phyloP scores from a whole-genome alignment of 2,797 vertebrate genomes.

The Cuculus canorus region DNA sequence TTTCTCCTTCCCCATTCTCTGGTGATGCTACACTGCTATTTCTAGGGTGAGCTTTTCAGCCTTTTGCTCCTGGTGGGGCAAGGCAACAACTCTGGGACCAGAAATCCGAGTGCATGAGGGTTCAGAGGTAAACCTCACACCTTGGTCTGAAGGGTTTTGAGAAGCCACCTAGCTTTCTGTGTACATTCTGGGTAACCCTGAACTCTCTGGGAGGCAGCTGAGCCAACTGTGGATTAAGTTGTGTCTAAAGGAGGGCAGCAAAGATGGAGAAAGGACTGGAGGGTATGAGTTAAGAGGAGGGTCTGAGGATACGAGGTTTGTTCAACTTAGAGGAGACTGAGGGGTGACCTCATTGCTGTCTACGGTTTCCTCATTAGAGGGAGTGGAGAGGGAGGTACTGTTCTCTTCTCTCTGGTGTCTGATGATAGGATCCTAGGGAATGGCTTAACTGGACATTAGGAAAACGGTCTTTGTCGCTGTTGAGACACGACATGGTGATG shows the following conservation, averaged over 20 bases:
- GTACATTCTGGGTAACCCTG: background rate
- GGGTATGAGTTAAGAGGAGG: background rate
- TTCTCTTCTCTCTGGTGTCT: background rate
- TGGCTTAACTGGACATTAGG: background rate
- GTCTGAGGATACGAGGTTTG: background rate
- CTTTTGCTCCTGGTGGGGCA: background rate
- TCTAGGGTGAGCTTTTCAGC: background rate
- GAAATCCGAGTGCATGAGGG: background rate
- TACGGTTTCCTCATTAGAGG: background rate
- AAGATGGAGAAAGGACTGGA: background rate
- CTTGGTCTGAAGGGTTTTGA: background rate
- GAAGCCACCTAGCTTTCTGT: background rate
- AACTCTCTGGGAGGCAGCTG: background rate
- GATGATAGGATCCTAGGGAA: background rate
- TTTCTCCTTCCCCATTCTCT: background rate
- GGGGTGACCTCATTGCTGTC: background rate
- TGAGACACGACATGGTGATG: too few relatives aligned
- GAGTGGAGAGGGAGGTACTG: background rate
- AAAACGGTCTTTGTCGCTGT: too few relatives aligned
- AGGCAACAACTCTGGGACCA: background rate
- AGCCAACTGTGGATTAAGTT: accelerated
- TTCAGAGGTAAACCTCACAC: background rate
- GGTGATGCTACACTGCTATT: background rate
- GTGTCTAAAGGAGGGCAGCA: background rate
- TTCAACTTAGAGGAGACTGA: background rate